Conservation (phyloP, 2,888 invertebrate species). For the Cremastobaeus sp. region DNA sequence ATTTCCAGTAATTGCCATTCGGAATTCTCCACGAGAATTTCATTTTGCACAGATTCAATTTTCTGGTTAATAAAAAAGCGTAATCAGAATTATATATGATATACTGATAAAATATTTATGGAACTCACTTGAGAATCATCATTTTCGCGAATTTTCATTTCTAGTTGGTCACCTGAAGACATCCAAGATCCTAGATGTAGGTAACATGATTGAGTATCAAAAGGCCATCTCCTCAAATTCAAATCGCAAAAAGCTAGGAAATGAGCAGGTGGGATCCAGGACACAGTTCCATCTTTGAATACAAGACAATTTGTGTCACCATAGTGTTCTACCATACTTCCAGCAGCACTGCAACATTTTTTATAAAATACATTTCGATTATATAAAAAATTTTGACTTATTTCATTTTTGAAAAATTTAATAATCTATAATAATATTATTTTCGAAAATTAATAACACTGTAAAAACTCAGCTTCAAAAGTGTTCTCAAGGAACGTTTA, state of each 20-base stretch:
- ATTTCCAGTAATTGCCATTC: conserved; percentile 80
- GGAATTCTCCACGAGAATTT: conserved; percentile 69
- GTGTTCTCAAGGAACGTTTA: no score
- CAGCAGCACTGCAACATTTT: conserved; percentile 80
- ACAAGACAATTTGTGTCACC: conserved; percentile 81
- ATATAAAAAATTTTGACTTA: no score
- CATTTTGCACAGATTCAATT: no score
- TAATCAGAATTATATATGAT: no score
- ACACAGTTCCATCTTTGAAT: conserved; percentile 79
- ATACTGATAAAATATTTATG: no score
- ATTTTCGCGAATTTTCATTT: conserved; percentile 69
- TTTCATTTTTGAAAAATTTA: no score
- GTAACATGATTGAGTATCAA: conserved; percentile 84
- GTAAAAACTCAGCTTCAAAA: no score
- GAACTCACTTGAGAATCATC: background rate
- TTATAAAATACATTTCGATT: no score
- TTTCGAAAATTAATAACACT: no score
- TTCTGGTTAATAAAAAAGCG: no score
- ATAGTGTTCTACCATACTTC: conserved; percentile 81
- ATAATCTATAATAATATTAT: no score
- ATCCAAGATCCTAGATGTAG: conserved; percentile 88
- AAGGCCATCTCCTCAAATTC: conserved; percentile 87
- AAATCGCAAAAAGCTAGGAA: conserved; percentile 83
- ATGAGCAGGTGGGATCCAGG: conserved; percentile 85
- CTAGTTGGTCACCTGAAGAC: conserved; percentile 82